Conservation (phyloP, 2,797 vertebrate genomes). For the Poecilia wingei region DNA sequence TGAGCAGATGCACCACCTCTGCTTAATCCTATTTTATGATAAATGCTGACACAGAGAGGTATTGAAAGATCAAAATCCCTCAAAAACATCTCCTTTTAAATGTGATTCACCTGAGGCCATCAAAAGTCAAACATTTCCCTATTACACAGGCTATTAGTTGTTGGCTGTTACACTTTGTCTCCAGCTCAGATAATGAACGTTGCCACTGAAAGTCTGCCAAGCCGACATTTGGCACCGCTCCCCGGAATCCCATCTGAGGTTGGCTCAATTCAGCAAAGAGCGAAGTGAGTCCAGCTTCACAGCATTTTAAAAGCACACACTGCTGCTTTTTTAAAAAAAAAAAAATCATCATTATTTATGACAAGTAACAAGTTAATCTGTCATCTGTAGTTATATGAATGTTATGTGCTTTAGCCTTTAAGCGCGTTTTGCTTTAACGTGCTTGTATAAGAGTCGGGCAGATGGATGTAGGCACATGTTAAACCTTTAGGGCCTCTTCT, state of each 20-base stretch:
- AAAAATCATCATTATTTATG: neutral
- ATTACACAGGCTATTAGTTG: conserved; percentile 10
- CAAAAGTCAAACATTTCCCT: conserved; percentile 11
- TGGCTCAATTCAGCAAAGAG: conserved; percentile 16
- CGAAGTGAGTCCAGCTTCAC: conserved; percentile 23
- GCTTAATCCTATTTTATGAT: conserved; percentile 7
- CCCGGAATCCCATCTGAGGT: conserved; percentile 28
- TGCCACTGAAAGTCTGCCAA: conserved; percentile 39
- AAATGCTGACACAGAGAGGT: neutral
- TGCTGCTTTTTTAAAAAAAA: neutral
- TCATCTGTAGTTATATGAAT: conserved; percentile 7
- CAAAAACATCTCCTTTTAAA: neutral
- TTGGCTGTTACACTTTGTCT: conserved; percentile 29
- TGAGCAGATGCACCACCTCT: neutral
- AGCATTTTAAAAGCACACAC: conserved; percentile 12
- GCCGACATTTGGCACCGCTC: conserved; percentile 48
- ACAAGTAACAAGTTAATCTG: conserved; percentile 1
- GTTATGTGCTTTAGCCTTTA: neutral
- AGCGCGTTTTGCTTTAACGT: neutral
- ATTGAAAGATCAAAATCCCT: neutral
- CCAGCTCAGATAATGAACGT: conserved; percentile 37
- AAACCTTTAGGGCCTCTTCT: conserved; percentile 17
- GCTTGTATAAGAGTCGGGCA: conserved; percentile 13
- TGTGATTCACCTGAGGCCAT: neutral
- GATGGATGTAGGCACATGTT: conserved; percentile 45